These are phyloP conservation scores for Melinaea marsaeus DNA, from an alignment of 2,888 invertebrate genomes.

Conservation along the genomic window DNA sequence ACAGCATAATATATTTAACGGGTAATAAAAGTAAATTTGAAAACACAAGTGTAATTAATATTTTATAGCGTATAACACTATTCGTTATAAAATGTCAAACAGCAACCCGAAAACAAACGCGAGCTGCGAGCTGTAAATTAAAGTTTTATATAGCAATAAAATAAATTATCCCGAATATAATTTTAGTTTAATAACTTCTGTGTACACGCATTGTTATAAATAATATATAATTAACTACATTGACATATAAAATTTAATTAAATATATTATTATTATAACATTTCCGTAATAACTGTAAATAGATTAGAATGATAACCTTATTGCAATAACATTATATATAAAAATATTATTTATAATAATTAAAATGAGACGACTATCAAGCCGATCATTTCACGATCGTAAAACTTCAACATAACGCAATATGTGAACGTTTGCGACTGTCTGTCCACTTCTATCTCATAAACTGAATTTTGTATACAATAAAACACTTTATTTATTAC, in stretches of 20 bases:
- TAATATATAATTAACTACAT: background rate
- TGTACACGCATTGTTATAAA: constrained; percentile 1
- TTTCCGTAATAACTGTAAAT: no score
- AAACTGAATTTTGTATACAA: constrained; percentile 9
- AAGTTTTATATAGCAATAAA: constrained; percentile 35
- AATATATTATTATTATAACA: no score
- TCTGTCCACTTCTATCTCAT: constrained; percentile 12
- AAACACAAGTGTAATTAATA: constrained; percentile 10
- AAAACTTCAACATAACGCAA: constrained; percentile 23
- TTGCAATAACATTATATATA: no score
- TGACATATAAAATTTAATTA: no score
- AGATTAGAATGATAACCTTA: no score
- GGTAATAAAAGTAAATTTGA: constrained; percentile 2
- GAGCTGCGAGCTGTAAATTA: constrained; percentile 31
- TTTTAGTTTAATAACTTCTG: constrained; percentile 12
- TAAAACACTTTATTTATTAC: background rate
- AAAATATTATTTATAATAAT: no score
- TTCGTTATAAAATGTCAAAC: constrained; percentile 15
- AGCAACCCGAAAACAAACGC: constrained; percentile 29
- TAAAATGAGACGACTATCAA: background rate
- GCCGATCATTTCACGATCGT: constrained; percentile 9
- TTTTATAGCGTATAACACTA: constrained; percentile 10
- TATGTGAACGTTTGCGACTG: constrained; percentile 26
- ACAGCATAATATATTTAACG: background rate
- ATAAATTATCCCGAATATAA: constrained; percentile 30